Evolutionary conservation across 1,140 invertebrate species (phyloP).

Genomic region (Macrosteles quadrilineatus): DNA sequence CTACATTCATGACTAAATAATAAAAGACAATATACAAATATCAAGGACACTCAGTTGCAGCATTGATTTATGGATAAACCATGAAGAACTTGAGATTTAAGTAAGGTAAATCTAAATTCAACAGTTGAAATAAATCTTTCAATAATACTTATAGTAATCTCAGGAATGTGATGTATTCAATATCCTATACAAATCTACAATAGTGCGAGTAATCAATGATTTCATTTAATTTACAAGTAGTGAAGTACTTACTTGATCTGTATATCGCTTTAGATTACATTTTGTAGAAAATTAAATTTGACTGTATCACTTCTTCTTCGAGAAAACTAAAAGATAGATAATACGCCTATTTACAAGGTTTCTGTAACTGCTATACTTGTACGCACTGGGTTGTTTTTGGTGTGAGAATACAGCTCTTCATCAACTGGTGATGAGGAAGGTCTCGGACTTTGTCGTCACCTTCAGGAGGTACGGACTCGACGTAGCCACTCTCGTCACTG

Average conservation of each 20-base stretch:
- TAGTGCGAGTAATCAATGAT: not conserved
- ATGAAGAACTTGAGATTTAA: not conserved
- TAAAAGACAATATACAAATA: not conserved
- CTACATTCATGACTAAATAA: not conserved
- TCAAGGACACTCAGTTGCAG: not conserved
- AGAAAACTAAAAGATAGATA: not conserved
- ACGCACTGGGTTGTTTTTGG: constrained; percentile 35
- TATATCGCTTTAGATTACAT: not conserved
- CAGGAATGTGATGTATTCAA: constrained; percentile 7
- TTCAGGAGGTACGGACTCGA: constrained; percentile 35
- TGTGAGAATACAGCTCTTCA: constrained; percentile 38
- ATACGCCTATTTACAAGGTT: not conserved
- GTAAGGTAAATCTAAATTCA: not conserved
- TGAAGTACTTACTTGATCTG: not conserved
- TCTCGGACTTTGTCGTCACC: constrained; percentile 41
- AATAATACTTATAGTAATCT: not conserved
- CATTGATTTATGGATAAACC: not conserved
- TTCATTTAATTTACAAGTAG: not conserved
- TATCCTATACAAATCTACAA: not conserved
- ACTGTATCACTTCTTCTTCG: not conserved
- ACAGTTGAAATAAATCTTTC: not conserved
- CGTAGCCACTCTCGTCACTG: constrained; percentile 44
- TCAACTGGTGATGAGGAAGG: constrained; percentile 40
- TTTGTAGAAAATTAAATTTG: not conserved
- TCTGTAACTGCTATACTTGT: constrained; percentile 28